phyloP scores from a whole-genome alignment of 2,888 invertebrate genomes.

The Drosophila hamatofila region DNA sequence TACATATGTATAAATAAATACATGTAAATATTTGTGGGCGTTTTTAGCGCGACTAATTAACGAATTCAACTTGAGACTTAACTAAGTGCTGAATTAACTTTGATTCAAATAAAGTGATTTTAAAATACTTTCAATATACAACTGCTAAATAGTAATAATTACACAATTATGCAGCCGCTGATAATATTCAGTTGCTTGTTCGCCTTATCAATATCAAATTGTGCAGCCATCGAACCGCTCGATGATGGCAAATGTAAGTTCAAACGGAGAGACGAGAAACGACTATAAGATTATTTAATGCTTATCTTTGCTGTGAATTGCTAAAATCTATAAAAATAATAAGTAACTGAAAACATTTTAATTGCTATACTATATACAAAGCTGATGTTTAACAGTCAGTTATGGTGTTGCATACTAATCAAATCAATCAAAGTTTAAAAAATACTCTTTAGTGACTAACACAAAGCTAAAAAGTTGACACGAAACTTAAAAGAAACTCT shows the following conservation, averaged over 20 bases:
- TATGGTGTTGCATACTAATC: not conserved
- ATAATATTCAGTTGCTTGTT: conserved; percentile 29
- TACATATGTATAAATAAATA: conserved; percentile 11
- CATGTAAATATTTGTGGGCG: conserved; percentile 46
- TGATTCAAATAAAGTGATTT: conserved; percentile 31
- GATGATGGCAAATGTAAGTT: conserved; percentile 83
- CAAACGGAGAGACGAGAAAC: not conserved
- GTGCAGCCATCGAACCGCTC: conserved; percentile 44
- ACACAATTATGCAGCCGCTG: conserved; percentile 54
- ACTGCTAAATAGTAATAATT: conserved; percentile 1
- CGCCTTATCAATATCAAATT: conserved; percentile 61
- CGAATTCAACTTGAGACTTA: conserved; percentile 9
- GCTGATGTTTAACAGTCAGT: not conserved
- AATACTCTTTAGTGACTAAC: no score
- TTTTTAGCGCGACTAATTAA: conserved; percentile 42
- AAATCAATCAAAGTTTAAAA: not conserved
- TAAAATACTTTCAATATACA: conserved; percentile 13
- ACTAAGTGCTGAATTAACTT: conserved; percentile 25
- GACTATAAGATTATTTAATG: not conserved
- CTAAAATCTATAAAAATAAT: not conserved
- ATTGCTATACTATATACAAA: no score
- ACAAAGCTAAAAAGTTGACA: not conserved
- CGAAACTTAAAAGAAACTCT: not conserved
- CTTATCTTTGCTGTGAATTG: not conserved
- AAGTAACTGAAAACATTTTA: not conserved